A percentile compares a stretch with the other conserved stretches of the same genome.
These are phyloP conservation scores for Bursaphelenchus mucronatus DNA, from an alignment of 1,140 invertebrate genomes.

Conservation along the genomic window DNA sequence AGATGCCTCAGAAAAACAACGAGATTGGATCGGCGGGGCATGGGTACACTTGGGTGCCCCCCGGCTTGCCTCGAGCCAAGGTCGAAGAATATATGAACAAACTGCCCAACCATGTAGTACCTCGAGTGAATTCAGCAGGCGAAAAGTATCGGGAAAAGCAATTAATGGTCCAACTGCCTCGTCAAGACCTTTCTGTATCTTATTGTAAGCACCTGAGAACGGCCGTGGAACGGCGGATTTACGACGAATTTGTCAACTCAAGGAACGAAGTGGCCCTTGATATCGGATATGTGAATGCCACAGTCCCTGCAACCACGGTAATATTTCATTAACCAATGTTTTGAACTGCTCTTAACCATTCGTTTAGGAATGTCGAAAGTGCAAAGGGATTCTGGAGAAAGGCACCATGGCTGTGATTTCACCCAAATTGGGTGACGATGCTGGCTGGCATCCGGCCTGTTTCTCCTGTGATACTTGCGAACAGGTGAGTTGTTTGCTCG, in stretches of 20 bases:
- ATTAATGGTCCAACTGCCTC: constrained; percentile 78
- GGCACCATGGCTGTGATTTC: constrained; percentile 71
- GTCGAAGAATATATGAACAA: constrained; percentile 72
- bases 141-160: constrained; percentile 76
- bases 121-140: constrained; percentile 72
- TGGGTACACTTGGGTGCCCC: constrained; percentile 60
- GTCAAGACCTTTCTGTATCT: constrained; percentile 80
- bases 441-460: constrained; percentile 78
- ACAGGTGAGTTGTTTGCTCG: constrained; percentile 35
- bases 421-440: constrained; percentile 69
- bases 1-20: no score
- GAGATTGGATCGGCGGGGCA: constrained; percentile 18
- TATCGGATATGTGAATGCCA: constrained; percentile 71
- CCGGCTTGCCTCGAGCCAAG: constrained; percentile 52
- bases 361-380: constrained; percentile 68
- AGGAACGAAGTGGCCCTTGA: constrained; percentile 89
- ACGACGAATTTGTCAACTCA: constrained; percentile 78
- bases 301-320: constrained; percentile 53
- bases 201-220: constrained; percentile 78
- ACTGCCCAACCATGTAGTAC: constrained; percentile 73
- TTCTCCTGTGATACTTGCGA: constrained; percentile 79
- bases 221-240: constrained; percentile 55
- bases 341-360: constrained; percentile 2
- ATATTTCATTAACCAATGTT: constrained; percentile 24
- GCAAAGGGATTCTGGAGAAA: constrained; percentile 67